Conservation (phyloP, 2,888 invertebrate genomes). For the Eupithecia exiguata region DNA sequence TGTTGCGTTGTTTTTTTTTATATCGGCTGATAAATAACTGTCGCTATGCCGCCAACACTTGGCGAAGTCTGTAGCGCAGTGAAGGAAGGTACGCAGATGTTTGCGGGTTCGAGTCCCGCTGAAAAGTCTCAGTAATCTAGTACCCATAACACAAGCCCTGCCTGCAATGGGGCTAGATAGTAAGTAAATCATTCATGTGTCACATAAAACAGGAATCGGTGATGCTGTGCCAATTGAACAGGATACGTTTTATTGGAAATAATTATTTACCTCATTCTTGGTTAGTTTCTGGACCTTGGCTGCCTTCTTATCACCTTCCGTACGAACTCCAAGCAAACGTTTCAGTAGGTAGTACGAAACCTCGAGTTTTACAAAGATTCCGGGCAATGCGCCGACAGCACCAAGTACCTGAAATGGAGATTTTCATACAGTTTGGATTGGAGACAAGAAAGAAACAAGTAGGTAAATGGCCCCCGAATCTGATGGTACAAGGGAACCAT, state of each 20-base stretch:
- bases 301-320: conserved; percentile 99
- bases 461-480: background rate
- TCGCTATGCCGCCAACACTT: background rate
- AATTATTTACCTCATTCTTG: conserved; percentile 89
- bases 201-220: background rate
- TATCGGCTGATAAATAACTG: background rate
- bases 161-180: background rate
- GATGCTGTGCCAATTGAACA: background rate
- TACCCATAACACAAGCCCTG: background rate
- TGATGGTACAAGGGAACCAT: background rate
- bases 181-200: background rate
- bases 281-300: conserved; percentile 98
- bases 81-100: background rate
- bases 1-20: background rate
- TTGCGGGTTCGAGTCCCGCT: background rate
- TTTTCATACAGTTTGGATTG: background rate
- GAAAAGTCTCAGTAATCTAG: background rate
- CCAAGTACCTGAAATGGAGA: conserved; percentile 88
- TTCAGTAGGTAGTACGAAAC: conserved; percentile 98
- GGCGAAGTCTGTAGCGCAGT: background rate
- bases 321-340: conserved; percentile 97
- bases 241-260: background rate
- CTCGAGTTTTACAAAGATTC: conserved; percentile 98
- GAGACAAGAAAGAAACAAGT: background rate
- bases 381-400: conserved; percentile 97